A percentile compares a stretch with the other conserved stretches of the same genome.
phyloP scores from a whole-genome alignment of 2,888 invertebrate genomes.

The Tanytarsus gracilentus region DNA sequence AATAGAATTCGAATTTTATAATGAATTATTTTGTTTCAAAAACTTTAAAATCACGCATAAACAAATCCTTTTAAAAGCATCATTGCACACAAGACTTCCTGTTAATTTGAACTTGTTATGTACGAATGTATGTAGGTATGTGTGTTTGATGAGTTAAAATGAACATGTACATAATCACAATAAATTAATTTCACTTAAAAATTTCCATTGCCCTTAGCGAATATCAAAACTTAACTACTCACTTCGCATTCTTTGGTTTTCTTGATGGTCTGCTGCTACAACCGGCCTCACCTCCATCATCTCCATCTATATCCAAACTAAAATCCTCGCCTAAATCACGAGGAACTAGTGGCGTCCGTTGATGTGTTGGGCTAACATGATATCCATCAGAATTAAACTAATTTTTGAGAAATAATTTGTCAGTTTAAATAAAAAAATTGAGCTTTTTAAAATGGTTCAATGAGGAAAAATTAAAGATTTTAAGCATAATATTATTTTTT shows the following conservation, averaged over 20 bases:
- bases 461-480: background rate
- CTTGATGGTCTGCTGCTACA: constrained; percentile 32
- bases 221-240: constrained; percentile 47
- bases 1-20: too few species aligned
- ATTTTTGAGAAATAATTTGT: background rate
- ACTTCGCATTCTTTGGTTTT: constrained; percentile 85
- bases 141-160: too few species aligned
- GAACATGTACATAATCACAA: constrained; percentile 7
- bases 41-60: too few species aligned
- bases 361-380: constrained; percentile 71
- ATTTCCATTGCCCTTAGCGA: too few species aligned
- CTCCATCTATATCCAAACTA: constrained; percentile 48
- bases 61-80: too few species aligned
- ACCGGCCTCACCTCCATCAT: constrained; percentile 28
- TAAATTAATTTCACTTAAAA: background rate
- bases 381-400: constrained; percentile 82
- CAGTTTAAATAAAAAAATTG: background rate
- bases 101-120: too few species aligned
- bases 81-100: too few species aligned
- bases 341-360: constrained; percentile 67
- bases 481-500: too few species aligned
- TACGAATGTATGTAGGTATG: too few species aligned
- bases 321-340: constrained; percentile 61
- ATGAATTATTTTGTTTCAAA: too few species aligned
- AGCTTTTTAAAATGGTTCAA: background rate